Conservation (phyloP, 2,113 vertebrate species). For the Eulacestoma nigropectus region DNA sequence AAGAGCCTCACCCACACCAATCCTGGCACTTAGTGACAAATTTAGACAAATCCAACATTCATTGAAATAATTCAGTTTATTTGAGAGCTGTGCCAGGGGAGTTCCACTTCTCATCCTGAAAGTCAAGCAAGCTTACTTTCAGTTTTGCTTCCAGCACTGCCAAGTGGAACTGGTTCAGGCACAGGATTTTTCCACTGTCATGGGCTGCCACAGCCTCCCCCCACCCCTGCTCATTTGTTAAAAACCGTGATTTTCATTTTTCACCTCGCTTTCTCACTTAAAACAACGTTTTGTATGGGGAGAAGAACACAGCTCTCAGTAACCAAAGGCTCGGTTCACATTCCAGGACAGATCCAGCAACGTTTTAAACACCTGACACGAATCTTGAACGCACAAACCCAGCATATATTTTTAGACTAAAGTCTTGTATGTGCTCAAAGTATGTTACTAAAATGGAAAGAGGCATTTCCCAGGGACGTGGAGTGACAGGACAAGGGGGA, state of each 20-base stretch:
- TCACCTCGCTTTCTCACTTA: not conserved
- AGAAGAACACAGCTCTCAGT: not conserved
- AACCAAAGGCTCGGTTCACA: not conserved
- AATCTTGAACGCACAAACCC: fast-evolving
- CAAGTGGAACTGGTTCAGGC: not conserved
- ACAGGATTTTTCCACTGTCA: not conserved
- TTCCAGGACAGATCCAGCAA: too few relatives aligned
- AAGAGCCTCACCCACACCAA: not conserved
- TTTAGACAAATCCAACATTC: not conserved
- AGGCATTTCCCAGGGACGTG: not conserved
- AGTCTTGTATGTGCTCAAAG: fast-evolving
- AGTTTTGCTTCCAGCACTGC: not conserved
- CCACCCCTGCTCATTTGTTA: too few relatives aligned
- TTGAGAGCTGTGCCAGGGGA: not conserved
- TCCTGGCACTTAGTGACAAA: not conserved
- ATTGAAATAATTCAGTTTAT: not conserved
- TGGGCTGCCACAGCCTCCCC: not conserved
- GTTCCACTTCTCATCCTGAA: not conserved
- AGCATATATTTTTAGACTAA: not conserved
- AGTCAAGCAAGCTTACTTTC: not conserved
- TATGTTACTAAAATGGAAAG: fast-evolving
- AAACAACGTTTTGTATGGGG: fast-evolving
- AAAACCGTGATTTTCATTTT: not conserved
- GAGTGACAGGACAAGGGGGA: not conserved
- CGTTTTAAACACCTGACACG: fast-evolving